Base-by-base conservation (phyloP, 2,797 vertebrate genomes). In the Pseudochirops cupreus region DNA sequence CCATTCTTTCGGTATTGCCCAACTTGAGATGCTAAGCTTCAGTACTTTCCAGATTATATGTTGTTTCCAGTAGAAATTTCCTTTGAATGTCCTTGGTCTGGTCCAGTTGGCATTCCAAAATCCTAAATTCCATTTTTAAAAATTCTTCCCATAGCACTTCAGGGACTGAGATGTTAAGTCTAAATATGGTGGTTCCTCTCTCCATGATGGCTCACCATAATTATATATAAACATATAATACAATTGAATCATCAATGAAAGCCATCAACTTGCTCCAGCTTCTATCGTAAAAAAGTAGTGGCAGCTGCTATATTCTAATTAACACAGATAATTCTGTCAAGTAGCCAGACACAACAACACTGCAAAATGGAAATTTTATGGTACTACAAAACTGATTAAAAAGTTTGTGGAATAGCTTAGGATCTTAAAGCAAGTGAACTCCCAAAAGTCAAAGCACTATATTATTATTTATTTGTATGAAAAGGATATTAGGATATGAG, bases 341-440 rank as follows among this genome's bases (percentile, higher is more conserved):
- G 58, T 92, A 94, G n/a, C 50, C 87, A 11, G 94, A 39, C 55
- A 90, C 92, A 95, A 95, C 29, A 91, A 56, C 91, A 91, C 67
- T 94, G 90, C 91, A 94, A 96, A 92, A 96, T 97, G 91, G 94
- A 96, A 93, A 93, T 92, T 94, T 93, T 91, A 94, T 46, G 92
- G 39, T 39, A 95, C n/a, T 56, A 56, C 14, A 53, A 96, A 94
- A 0, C 0, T 96, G 90, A 94, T 90, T 5, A 96, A 96, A 97
- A 53, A 95, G 39, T 82, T 82, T 1, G 0, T 92, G 95, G 56
- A 0, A 56, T 46, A 21, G 92, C 94, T 92, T 93, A 39, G 62
- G 39, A 46, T 46, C 39, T 46, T 82, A 82, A 31, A 10, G 74
- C 39, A 74, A 39, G n/a, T 74, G n/a, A 74, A 74, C 18, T 82